Percentiles rank a stretch among this genome's conserved stretches.
These are phyloP conservation scores for Cairina moschata DNA, from an alignment of 2,113 vertebrate genomes.

Conservation along the genomic window DNA sequence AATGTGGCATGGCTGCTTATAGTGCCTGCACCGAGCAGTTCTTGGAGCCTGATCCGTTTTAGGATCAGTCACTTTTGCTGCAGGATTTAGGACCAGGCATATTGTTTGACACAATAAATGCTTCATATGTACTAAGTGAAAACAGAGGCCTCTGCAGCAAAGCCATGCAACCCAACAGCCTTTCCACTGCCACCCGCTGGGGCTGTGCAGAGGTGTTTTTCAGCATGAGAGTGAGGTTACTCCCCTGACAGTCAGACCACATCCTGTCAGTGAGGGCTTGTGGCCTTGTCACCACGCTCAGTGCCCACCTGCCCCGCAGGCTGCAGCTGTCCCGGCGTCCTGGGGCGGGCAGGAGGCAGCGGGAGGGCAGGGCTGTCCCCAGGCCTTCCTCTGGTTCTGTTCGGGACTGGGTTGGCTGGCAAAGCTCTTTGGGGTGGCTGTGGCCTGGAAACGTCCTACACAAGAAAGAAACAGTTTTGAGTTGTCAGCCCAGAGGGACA, in stretches of 20 bases:
- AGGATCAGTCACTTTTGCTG: not conserved
- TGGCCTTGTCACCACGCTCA: fast-evolving
- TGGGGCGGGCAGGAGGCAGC: not conserved
- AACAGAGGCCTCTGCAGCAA: not conserved
- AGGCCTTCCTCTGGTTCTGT: conserved; percentile 21
- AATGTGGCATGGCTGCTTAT: not conserved
- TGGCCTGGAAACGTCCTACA: conserved; percentile 70
- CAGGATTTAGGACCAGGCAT: not conserved
- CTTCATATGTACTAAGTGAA: not conserved
- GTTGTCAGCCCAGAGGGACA: not conserved
- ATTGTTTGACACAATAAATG: not conserved
- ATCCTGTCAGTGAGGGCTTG: fast-evolving
- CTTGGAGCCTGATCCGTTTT: not conserved
- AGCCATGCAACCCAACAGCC: not conserved
- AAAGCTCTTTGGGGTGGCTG: conserved; percentile 79
- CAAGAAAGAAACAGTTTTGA: not conserved
- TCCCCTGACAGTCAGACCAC: not conserved
- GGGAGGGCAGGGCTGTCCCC: not conserved
- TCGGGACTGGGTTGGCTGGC: conserved; percentile 73
- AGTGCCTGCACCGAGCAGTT: not conserved
- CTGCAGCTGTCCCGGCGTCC: not conserved
- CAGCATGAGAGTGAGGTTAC: not conserved
- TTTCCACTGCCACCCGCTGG: fast-evolving
- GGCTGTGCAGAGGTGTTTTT: not conserved
- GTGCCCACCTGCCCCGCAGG: conserved; percentile 20